Percentiles rank a stretch among this genome's conserved stretches.
Evolutionary conservation across 2,113 vertebrate species (phyloP).

Genomic region (Sander lucioperca): DNA sequence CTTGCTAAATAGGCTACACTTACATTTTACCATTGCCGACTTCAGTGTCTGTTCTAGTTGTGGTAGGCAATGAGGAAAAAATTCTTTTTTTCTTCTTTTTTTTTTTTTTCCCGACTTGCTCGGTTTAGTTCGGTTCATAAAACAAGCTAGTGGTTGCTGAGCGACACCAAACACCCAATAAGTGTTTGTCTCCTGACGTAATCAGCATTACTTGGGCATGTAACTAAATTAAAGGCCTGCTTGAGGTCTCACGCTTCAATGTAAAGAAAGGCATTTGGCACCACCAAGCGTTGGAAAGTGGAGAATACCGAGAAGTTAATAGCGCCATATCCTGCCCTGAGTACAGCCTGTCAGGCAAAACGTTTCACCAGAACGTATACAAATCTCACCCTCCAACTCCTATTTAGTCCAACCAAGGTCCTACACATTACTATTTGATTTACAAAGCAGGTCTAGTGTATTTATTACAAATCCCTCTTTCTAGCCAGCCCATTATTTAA

Average conservation of each 20-base stretch:
- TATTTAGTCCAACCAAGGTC: background rate
- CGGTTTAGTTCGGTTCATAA: too few relatives aligned
- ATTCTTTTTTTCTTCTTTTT: too few relatives aligned
- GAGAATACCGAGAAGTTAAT: background rate
- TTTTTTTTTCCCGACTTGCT: too few relatives aligned
- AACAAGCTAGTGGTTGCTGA: too few relatives aligned
- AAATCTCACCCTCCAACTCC: background rate
- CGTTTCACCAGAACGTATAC: accelerated
- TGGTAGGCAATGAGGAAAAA: too few relatives aligned
- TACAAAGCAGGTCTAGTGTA: background rate
- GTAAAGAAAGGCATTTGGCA: slow-evolving; percentile 5
- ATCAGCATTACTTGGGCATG: too few relatives aligned
- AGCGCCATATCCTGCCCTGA: background rate
- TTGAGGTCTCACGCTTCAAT: too few relatives aligned
- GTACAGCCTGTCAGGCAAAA: background rate
- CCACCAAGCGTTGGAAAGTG: slow-evolving; percentile 44
- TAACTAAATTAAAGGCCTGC: too few relatives aligned
- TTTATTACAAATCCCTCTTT: background rate
- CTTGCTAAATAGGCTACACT: too few relatives aligned
- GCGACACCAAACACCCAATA: too few relatives aligned
- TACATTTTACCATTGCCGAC: too few relatives aligned
- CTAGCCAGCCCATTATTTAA: background rate
- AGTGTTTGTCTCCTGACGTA: background rate
- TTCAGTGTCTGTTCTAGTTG: too few relatives aligned
- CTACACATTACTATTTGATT: background rate